Evolutionary conservation across 2,113 vertebrate species (phyloP).

Genomic region (Pseudolaguvia tuberculata): DNA sequence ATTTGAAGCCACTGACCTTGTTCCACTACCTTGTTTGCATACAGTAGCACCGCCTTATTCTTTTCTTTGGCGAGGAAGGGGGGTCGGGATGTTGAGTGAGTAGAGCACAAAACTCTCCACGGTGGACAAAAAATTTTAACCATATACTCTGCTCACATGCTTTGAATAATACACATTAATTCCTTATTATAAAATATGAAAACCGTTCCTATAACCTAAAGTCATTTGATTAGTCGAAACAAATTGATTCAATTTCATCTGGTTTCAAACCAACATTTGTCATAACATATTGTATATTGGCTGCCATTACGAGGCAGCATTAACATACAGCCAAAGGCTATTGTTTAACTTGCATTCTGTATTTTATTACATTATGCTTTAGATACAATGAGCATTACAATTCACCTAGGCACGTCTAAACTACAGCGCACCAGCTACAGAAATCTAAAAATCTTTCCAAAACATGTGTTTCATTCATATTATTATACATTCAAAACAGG

Average conservation of each 20-base stretch:
- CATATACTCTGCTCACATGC: no score
- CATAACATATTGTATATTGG: neutral
- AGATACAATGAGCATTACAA: neutral
- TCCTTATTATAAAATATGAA: neutral
- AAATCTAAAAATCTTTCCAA: neutral
- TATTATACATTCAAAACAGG: constrained; percentile 26
- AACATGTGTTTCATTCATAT: neutral
- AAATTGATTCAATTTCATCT: neutral
- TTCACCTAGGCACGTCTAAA: neutral
- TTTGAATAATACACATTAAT: no score
- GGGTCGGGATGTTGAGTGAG: no score
- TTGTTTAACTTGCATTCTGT: constrained; percentile 8
- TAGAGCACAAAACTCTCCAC: no score
- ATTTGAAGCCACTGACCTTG: no score
- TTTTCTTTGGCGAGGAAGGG: no score
- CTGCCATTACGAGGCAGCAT: constrained; percentile 2
- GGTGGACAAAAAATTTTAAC: no score
- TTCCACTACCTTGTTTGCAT: no score
- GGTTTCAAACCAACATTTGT: constrained; percentile 11
- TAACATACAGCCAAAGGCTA: constrained; percentile 4
- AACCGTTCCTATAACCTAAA: neutral
- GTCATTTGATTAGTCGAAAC: neutral
- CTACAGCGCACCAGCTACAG: neutral
- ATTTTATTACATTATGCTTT: neutral
- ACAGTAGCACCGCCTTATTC: no score